These are phyloP conservation scores for Coendou prehensilis DNA, from an alignment of 2,797 vertebrate species.

Conservation along the genomic window DNA sequence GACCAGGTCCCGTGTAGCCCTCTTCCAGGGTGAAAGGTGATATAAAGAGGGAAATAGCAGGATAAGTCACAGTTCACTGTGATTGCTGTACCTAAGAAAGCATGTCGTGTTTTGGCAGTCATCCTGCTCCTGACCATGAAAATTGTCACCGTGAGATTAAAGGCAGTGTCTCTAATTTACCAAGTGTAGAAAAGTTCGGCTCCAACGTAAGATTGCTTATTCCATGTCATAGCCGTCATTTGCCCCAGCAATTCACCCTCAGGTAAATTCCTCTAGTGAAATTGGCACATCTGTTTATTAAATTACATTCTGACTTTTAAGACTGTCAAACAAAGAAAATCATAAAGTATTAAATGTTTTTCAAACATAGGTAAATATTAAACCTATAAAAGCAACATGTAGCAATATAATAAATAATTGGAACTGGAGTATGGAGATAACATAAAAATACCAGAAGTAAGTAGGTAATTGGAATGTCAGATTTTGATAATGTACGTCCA, in stretches of 20 bases:
- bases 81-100: background rate
- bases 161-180: background rate
- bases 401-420: background rate
- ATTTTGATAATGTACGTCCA: constrained; percentile 23
- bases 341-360: background rate
- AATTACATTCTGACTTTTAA: constrained; percentile 45
- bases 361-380: background rate
- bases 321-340: background rate
- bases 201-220: background rate
- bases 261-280: background rate
- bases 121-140: background rate
- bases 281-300: background rate
- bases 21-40: constrained; percentile 1
- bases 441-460: background rate
- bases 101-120: background rate
- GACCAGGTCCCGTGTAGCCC: background rate
- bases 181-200: background rate
- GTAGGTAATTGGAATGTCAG: background rate
- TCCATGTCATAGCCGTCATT: background rate
- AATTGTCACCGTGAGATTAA: background rate
- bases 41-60: background rate
- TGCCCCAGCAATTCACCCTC: background rate
- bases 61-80: background rate
- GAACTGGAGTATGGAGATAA: constrained; percentile 7
- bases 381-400: constrained; percentile 4